These are phyloP conservation scores for Ferrisia virgata DNA, from an alignment of 2,888 invertebrate genomes.

Conservation along the genomic window DNA sequence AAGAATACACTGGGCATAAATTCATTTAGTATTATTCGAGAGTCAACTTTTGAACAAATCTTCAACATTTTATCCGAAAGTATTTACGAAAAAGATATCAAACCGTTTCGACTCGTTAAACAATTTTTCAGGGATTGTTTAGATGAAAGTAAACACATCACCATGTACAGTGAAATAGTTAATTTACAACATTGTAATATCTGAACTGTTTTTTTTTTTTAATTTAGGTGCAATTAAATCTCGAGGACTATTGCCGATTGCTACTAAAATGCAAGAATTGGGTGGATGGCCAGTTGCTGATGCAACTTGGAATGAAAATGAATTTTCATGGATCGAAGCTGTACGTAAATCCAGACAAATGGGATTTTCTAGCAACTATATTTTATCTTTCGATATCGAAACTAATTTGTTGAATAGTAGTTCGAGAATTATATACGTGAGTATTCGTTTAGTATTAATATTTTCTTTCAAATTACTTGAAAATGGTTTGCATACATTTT, in stretches of 20 bases:
- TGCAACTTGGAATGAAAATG: not conserved
- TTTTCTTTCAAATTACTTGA: not conserved
- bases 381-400: not conserved
- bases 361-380: conserved; percentile 1
- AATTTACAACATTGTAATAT: not conserved
- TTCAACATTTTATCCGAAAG: not conserved
- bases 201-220: not conserved
- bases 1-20: not conserved
- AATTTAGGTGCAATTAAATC: not conserved
- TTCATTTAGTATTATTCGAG: not conserved
- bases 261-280: not conserved
- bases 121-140: not conserved
- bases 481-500: too few species aligned
- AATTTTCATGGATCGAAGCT: not conserved
- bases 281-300: conserved; percentile 2
- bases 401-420: conserved; percentile 7
- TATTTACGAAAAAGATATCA: not conserved
- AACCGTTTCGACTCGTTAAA: not conserved
- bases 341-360: not conserved
- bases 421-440: not conserved
- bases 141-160: not conserved
- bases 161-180: not conserved
- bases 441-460: not conserved
- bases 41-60: not conserved
- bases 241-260: not conserved